Conservation (phyloP, 2,888 invertebrate species). For the Dynastes hyllus region DNA sequence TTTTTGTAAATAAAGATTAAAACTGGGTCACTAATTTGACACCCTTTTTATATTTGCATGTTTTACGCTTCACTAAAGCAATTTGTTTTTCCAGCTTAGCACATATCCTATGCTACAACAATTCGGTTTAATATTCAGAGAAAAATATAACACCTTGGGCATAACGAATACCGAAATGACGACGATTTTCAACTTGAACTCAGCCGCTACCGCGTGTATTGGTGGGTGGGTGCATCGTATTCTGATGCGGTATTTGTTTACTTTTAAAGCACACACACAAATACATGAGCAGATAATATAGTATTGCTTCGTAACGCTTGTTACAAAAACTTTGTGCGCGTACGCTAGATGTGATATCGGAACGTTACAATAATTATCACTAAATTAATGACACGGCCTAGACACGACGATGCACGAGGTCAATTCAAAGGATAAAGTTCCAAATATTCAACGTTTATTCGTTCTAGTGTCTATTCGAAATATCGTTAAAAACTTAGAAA, state of each 20-base stretch:
- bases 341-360: not conserved
- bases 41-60: no score
- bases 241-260: slow-evolving; percentile 49
- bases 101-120: slow-evolving; percentile 81
- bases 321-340: not conserved
- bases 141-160: slow-evolving; percentile 76
- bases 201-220: slow-evolving; percentile 81
- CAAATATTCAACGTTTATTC: slow-evolving; percentile 1
- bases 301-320: slow-evolving; percentile 12
- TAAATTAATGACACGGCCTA: slow-evolving; percentile 17
- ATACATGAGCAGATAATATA: not conserved
- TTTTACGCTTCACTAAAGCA: not conserved
- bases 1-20: no score
- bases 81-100: slow-evolving; percentile 74
- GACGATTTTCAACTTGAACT: slow-evolving; percentile 82
- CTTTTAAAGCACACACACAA: slow-evolving; percentile 1
- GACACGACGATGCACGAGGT: slow-evolving; percentile 9
- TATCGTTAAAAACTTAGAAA: not conserved
- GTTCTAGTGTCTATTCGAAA: not conserved
- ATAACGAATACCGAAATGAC: slow-evolving; percentile 80
- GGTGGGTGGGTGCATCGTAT: slow-evolving; percentile 71
- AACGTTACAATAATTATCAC: slow-evolving; percentile 16
- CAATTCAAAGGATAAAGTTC: slow-evolving; percentile 35
- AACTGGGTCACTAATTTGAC: no score
- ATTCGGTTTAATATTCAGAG: slow-evolving; percentile 82